A percentile compares a stretch with the other conserved stretches of the same genome.
Evolutionary conservation across 2,888 invertebrate species (phyloP).

Genomic region (Pheosia tremula): DNA sequence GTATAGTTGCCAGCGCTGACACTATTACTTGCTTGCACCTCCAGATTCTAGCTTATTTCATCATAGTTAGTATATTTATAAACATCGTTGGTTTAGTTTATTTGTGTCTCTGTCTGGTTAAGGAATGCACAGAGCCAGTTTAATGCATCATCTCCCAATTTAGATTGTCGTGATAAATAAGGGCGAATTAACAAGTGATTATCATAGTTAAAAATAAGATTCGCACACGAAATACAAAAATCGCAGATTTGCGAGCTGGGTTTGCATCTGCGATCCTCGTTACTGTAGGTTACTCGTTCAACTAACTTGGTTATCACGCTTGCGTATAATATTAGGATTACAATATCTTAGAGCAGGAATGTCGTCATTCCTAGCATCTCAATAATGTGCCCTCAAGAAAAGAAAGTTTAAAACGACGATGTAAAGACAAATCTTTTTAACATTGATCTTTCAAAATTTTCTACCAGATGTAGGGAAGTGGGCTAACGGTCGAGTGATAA

Average conservation of each 20-base stretch:
- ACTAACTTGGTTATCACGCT: too few species aligned
- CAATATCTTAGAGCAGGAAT: too few species aligned
- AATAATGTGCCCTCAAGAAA: background rate
- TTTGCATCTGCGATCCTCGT: too few species aligned
- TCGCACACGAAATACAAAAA: too few species aligned
- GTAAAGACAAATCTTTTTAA: background rate
- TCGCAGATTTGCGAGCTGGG: too few species aligned
- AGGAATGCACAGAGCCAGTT: background rate
- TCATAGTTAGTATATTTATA: slow-evolving; percentile 9
- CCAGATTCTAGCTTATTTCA: slow-evolving; percentile 32
- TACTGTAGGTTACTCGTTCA: too few species aligned
- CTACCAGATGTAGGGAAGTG: slow-evolving; percentile 1
- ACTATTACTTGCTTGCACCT: slow-evolving; percentile 30
- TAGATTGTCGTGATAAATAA: background rate
- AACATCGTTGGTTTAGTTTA: slow-evolving; percentile 1
- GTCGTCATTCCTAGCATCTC: too few species aligned
- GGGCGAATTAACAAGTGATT: background rate
- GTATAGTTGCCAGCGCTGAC: slow-evolving; percentile 21
- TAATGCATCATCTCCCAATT: background rate
- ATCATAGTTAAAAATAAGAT: background rate
- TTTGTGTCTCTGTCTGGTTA: background rate
- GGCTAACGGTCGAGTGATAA: slow-evolving; percentile 5
- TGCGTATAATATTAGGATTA: too few species aligned
- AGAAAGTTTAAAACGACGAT: background rate
- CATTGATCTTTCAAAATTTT: slow-evolving; percentile 2